These are phyloP conservation scores for Drosophila limbata DNA, from an alignment of 2,888 invertebrate species.

Conservation along the genomic window DNA sequence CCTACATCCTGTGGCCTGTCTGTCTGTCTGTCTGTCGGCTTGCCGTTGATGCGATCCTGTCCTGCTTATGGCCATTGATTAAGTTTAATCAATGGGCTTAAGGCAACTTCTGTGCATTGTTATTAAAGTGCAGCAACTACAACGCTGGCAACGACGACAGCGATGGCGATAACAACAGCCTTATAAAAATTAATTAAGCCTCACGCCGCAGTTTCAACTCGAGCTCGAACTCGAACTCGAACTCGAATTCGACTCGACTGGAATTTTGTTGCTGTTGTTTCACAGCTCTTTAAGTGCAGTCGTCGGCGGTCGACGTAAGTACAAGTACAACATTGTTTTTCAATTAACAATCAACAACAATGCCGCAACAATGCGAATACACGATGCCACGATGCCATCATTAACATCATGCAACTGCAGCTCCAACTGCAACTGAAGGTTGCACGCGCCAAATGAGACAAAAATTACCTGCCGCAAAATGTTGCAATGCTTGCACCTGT, in stretches of 20 bases:
- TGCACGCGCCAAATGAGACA: constrained; percentile 72
- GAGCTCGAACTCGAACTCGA: constrained; percentile 20
- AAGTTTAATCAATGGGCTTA: constrained; percentile 80
- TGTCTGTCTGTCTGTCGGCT: constrained; percentile 3
- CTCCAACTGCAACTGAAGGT: constrained; percentile 45
- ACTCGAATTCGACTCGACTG: constrained; percentile 11
- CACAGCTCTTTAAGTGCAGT: constrained; percentile 73
- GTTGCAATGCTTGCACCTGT: constrained; percentile 5
- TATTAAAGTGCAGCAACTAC: constrained; percentile 72
- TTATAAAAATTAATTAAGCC: constrained; percentile 80
- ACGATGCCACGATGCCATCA: constrained; percentile 36
- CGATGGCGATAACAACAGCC: constrained; percentile 67
- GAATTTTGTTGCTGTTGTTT: constrained; percentile 38
- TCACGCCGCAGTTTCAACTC: constrained; percentile 52
- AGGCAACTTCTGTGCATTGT: constrained; percentile 78
- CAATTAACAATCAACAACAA: constrained; percentile 81
- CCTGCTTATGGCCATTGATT: constrained; percentile 78
- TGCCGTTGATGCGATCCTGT: constrained; percentile 42
- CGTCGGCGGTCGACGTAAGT: constrained; percentile 32
- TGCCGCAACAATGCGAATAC: constrained; percentile 73
- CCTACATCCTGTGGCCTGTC: constrained; percentile 6
- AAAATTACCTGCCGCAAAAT: constrained; percentile 69
- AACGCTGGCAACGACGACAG: constrained; percentile 1
- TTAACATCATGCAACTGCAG: constrained; percentile 27
- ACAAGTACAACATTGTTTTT: constrained; percentile 79